These are phyloP conservation scores for Drosophila picticornis DNA, from an alignment of 2,888 invertebrate species.

Conservation along the genomic window DNA sequence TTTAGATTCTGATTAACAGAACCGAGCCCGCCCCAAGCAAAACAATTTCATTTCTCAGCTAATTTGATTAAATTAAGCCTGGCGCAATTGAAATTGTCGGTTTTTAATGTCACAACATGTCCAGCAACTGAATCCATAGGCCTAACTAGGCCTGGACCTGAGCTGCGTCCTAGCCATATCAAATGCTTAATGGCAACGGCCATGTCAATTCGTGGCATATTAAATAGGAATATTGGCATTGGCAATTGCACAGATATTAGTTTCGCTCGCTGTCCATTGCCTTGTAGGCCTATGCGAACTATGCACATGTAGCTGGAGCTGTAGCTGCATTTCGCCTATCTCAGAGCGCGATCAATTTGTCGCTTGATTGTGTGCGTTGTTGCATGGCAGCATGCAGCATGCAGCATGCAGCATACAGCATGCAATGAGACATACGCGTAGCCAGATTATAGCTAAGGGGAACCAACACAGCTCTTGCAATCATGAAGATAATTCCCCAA, in stretches of 20 bases:
- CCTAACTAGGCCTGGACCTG: conserved; percentile 16
- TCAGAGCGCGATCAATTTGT: conserved; percentile 76
- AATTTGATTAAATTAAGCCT: conserved; percentile 77
- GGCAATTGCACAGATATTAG: conserved; percentile 78
- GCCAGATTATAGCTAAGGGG: neutral
- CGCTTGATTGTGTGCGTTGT: conserved; percentile 76
- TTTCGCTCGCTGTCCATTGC: conserved; percentile 43
- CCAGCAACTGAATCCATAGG: conserved; percentile 11
- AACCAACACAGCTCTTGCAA: neutral
- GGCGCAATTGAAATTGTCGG: conserved; percentile 31
- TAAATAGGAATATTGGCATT: conserved; percentile 82
- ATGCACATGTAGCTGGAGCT: conserved; percentile 28
- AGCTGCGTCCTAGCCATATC: conserved; percentile 59
- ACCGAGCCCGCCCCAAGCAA: conserved; percentile 21
- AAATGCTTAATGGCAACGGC: conserved; percentile 76
- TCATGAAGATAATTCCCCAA: neutral
- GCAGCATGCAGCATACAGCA: conserved; percentile 14
- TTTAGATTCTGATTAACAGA: conserved; percentile 72
- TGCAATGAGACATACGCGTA: conserved; percentile 17
- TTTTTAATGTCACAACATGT: conserved; percentile 70
- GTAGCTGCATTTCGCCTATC: conserved; percentile 57
- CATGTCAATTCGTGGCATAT: conserved; percentile 82
- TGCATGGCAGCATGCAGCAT: conserved; percentile 51
- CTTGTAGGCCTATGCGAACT: conserved; percentile 57
- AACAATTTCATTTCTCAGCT: conserved; percentile 71